phyloP scores from a whole-genome alignment of 2,888 invertebrate genomes.

The Holacanthella duospinosa region DNA sequence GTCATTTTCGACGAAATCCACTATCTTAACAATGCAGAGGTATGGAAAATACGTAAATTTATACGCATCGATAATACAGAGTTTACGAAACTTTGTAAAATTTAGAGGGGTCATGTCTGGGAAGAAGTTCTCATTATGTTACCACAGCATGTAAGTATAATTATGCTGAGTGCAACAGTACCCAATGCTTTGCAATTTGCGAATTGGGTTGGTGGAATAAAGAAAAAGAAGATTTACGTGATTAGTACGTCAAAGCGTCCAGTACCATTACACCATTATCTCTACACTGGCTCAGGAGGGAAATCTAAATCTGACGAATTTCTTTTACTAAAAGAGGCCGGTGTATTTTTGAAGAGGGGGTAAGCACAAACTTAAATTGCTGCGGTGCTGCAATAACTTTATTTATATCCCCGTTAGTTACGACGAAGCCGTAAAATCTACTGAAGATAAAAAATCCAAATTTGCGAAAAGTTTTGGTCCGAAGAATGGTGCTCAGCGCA shows the following conservation, averaged over 20 bases:
- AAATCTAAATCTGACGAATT: conserved; percentile 58
- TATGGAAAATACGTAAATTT: conserved; percentile 40
- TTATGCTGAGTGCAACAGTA: conserved; percentile 95
- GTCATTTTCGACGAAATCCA: conserved; percentile 99
- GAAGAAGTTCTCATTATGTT: conserved; percentile 94
- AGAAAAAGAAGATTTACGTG: conserved; percentile 76
- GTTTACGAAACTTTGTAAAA: conserved; percentile 11
- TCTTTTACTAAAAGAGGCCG: conserved; percentile 65
- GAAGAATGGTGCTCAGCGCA: conserved; percentile 17
- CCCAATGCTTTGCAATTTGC: conserved; percentile 95
- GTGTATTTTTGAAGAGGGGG: conserved; percentile 58
- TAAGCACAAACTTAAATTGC: conserved; percentile 41
- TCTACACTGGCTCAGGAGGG: conserved; percentile 72
- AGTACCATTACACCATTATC: conserved; percentile 86
- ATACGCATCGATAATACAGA: not conserved
- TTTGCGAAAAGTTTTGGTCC: conserved; percentile 31
- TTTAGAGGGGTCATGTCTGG: conserved; percentile 92
- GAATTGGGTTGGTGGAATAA: conserved; percentile 79
- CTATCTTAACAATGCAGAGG: conserved; percentile 93
- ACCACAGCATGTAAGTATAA: conserved; percentile 87
- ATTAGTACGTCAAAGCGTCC: conserved; percentile 87
- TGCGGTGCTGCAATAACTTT: not conserved
- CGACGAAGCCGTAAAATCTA: conserved; percentile 32
- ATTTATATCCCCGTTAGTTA: conserved; percentile 14
- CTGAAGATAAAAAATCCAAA: conserved; percentile 23